phyloP scores from a whole-genome alignment of 2,888 invertebrate genomes.

The Trichopoda pennipes region DNA sequence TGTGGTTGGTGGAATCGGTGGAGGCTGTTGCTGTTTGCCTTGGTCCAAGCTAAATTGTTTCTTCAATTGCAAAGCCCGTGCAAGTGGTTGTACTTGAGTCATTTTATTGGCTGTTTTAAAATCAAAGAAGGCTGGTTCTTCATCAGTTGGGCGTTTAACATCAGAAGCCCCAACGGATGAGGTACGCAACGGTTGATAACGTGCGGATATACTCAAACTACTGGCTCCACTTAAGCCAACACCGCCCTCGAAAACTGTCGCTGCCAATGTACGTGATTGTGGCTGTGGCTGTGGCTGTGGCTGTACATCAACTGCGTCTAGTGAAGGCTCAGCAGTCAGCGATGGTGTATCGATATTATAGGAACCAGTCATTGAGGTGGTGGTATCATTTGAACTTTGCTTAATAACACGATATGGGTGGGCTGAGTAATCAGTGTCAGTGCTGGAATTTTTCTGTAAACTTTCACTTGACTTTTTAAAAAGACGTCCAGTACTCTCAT shows the following conservation, averaged over 20 bases:
- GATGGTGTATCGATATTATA: constrained; percentile 81
- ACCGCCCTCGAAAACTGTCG: constrained; percentile 68
- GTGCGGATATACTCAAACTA: constrained; percentile 71
- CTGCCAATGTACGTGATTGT: constrained; percentile 16
- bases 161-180: constrained; percentile 78
- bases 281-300: constrained; percentile 67
- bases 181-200: constrained; percentile 78
- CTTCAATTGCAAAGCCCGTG: constrained; percentile 79
- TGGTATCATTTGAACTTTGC: constrained; percentile 81
- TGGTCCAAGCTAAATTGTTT: constrained; percentile 81
- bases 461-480: constrained; percentile 81
- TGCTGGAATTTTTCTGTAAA: constrained; percentile 81
- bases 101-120: constrained; percentile 72
- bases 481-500: constrained; percentile 75
- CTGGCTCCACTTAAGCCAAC: constrained; percentile 66
- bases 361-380: constrained; percentile 80
- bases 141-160: constrained; percentile 71
- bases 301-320: constrained; percentile 78
- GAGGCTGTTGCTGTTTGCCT: constrained; percentile 73
- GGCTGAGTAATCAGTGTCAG: constrained; percentile 81
- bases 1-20: constrained; percentile 62
- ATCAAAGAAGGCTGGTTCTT: constrained; percentile 73
- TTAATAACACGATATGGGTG: constrained; percentile 81
- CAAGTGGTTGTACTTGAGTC: constrained; percentile 74
- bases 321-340: constrained; percentile 78